Conservation (phyloP, 2,888 invertebrate species). For the Morpho achilles region DNA sequence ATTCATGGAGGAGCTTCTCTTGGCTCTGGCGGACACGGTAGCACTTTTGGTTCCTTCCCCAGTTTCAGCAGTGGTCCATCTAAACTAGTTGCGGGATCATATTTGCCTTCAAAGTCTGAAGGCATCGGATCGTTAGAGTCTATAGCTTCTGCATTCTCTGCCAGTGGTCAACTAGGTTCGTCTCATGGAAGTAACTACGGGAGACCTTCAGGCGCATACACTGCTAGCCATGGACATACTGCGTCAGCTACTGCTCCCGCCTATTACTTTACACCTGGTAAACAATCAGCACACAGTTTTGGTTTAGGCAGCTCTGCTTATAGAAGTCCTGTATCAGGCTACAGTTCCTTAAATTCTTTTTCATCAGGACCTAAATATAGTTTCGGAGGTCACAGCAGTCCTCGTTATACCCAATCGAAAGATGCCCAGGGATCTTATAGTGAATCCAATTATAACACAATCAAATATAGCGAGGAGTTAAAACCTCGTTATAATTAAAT, state of each 20-base stretch:
- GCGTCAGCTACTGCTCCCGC: constrained; percentile 57
- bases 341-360: constrained; percentile 51
- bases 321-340: constrained; percentile 48
- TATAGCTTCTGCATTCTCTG: constrained; percentile 47
- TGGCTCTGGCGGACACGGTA: constrained; percentile 44
- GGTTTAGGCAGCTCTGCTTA: constrained; percentile 56
- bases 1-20: constrained; percentile 38
- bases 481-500: constrained; percentile 57
- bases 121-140: constrained; percentile 51
- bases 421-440: constrained; percentile 58
- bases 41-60: constrained; percentile 48
- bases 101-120: constrained; percentile 51
- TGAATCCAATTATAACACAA: constrained; percentile 56
- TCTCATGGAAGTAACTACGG: constrained; percentile 58
- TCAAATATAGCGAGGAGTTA: constrained; percentile 71
- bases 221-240: constrained; percentile 45
- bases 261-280: constrained; percentile 53
- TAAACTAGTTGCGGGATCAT: constrained; percentile 51
- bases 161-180: constrained; percentile 51
- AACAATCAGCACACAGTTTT: constrained; percentile 48
- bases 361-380: constrained; percentile 59
- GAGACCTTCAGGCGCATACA: constrained; percentile 48
- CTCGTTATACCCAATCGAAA: constrained; percentile 52
- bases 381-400: constrained; percentile 48
- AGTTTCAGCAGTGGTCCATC: constrained; percentile 49